These are phyloP conservation scores for Trachythela sp. DNA, from an alignment of 64 coral and sea anemone genomes.

Conservation along the genomic window DNA sequence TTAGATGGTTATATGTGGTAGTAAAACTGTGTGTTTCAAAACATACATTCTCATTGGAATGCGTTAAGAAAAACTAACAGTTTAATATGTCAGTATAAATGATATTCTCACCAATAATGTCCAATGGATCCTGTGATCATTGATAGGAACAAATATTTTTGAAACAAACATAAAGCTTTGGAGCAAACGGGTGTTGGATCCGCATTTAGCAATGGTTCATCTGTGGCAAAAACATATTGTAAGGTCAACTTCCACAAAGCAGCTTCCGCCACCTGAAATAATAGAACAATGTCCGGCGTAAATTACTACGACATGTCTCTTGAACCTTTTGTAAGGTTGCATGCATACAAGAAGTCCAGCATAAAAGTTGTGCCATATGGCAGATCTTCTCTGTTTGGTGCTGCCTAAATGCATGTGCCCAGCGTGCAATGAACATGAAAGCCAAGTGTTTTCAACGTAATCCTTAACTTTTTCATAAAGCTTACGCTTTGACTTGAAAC, in stretches of 20 bases:
- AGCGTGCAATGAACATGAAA: neutral
- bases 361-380: no score
- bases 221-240: slow-evolving; percentile 5
- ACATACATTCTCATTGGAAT: neutral
- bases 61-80: neutral
- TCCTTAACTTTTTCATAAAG: neutral
- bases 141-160: neutral
- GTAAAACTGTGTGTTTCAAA: neutral
- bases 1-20: neutral
- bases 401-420: neutral
- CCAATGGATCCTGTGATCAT: neutral
- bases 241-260: slow-evolving; percentile 2
- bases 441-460: neutral
- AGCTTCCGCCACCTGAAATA: slow-evolving; percentile 26
- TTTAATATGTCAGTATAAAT: neutral
- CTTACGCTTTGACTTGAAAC: slow-evolving; percentile 3
- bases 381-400: neutral
- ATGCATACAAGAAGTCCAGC: no score
- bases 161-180: neutral
- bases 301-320: neutral
- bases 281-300: neutral
- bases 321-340: no score
- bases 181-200: neutral
- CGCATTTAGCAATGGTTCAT: neutral
- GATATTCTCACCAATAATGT: no score